Evolutionary conservation across 1,140 invertebrate genomes (phyloP), one percentile per base, ranked within the genome.

Genomic region (Drosophila equinoxialis): DNA sequence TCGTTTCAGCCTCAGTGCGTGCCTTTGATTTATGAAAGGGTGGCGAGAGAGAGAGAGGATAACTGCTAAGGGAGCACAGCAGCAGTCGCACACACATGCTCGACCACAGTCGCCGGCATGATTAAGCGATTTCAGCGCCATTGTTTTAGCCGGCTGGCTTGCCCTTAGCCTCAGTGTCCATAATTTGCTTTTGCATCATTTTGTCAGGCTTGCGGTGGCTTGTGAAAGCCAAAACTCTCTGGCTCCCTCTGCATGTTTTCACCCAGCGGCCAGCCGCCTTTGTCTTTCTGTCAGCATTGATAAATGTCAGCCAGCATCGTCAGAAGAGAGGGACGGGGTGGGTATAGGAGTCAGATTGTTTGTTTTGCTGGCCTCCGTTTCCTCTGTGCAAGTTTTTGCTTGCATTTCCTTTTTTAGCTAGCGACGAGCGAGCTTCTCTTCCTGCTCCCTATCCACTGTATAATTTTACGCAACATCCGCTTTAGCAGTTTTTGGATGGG

Each of bases 111-210:
- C 68, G 83, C 68, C 67, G 78, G 65, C 77, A 90, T 90, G 87
- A 90, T 90, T 81, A 90, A 90, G 87, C 89, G 87, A 87, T 90
- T 86, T 90, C 76, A 63, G 79, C 80, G 77, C 83, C 75, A 79
- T 90, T 90, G 87, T 90, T 90, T 84, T 83, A 71, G 74, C 74
- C 68, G 41, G 54, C 71, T 66, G 37, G 37, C 59, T 67, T 57
- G 37, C 35, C 66, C 37, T 39, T 41, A 30, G 26, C 64, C 42
- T 59, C 68, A 60, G 51, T 41, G 63, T 74, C 68, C 72, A 80
- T 80, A 84, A 84, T 84, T 80, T 79, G 81, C 71, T 63, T 65
- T 74, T 80, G 84, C 77, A 77, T 89, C 84, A 89, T 90, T 89
- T 89, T 89, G 84, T 89, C 84, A 84, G 84, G 85, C 58, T 78